These are phyloP conservation scores for Anagrus nilaparvatae DNA, from an alignment of 1,140 invertebrate species.

Conservation along the genomic window DNA sequence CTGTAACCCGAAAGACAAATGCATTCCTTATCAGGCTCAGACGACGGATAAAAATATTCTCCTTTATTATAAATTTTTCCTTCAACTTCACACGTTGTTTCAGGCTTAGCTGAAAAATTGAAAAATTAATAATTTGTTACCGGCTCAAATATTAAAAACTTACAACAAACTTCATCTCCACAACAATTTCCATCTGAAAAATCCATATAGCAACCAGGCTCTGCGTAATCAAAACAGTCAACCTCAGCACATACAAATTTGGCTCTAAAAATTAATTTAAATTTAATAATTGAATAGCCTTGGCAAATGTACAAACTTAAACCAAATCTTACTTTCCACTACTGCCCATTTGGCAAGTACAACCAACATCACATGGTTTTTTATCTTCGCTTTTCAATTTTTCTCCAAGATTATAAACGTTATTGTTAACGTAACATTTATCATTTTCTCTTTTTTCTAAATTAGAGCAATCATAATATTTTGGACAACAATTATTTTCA, in stretches of 20 bases:
- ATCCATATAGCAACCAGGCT: not conserved
- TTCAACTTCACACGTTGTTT: too few species aligned
- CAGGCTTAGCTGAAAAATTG: not conserved
- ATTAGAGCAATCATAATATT: too few species aligned
- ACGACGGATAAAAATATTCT: too few species aligned
- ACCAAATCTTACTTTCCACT: too few species aligned
- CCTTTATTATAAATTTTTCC: too few species aligned
- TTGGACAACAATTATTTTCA: too few species aligned
- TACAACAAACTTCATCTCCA: not conserved
- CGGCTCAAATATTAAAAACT: not conserved
- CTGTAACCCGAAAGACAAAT: not conserved
- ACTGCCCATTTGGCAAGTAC: not conserved
- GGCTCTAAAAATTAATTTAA: not conserved
- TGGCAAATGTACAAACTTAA: not conserved
- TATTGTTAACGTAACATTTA: not conserved
- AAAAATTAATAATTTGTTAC: not conserved
- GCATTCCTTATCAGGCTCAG: too few species aligned
- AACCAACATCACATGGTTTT: not conserved
- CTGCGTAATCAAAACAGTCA: not conserved
- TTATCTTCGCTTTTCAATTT: not conserved
- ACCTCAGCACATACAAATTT: not conserved
- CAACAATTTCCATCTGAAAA: not conserved
- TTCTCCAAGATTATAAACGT: constrained; percentile 2
- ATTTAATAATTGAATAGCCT: not conserved
- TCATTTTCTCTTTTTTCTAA: not conserved